Percentiles rank a stretch among this genome's conserved stretches.
Evolutionary conservation across 2,888 invertebrate species (phyloP).

Genomic region (Erebia aethiops): DNA sequence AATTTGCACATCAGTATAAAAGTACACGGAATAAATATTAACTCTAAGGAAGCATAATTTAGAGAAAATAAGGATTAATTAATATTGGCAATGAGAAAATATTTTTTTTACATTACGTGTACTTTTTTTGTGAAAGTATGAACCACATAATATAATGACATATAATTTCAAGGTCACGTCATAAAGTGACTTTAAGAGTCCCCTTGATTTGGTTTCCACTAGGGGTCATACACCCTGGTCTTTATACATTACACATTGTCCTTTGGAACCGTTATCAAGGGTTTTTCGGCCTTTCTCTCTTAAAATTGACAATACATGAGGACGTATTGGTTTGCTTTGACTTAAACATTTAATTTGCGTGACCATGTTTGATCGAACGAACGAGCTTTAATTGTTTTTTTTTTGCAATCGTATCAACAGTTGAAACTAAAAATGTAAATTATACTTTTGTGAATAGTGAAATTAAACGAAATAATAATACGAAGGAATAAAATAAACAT

Average conservation of each 20-base stretch:
- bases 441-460: constrained; percentile 4
- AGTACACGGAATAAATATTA: constrained; percentile 6
- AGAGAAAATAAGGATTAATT: background rate
- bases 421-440: constrained; percentile 12
- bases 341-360: constrained; percentile 14
- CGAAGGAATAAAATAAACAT: constrained; percentile 39
- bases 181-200: constrained; percentile 84
- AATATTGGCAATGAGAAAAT: background rate
- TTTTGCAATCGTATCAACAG: background rate
- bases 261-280: constrained; percentile 67
- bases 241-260: constrained; percentile 49
- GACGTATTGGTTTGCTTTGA: constrained; percentile 16
- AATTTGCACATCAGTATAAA: constrained; percentile 11
- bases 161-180: constrained; percentile 81
- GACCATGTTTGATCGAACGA: constrained; percentile 10
- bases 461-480: constrained; percentile 26
- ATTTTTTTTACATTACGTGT: constrained; percentile 26
- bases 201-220: constrained; percentile 92
- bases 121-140: constrained; percentile 26
- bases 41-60: background rate
- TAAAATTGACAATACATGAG: constrained; percentile 31
- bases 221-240: constrained; percentile 85
- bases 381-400: constrained; percentile 30
- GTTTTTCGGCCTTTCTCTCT: constrained; percentile 43
- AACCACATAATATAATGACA: constrained; percentile 14